Evolutionary conservation across 2,797 vertebrate species (phyloP), one percentile per base, ranked within the genome.

Genomic region (Hipposideros larvatus): DNA sequence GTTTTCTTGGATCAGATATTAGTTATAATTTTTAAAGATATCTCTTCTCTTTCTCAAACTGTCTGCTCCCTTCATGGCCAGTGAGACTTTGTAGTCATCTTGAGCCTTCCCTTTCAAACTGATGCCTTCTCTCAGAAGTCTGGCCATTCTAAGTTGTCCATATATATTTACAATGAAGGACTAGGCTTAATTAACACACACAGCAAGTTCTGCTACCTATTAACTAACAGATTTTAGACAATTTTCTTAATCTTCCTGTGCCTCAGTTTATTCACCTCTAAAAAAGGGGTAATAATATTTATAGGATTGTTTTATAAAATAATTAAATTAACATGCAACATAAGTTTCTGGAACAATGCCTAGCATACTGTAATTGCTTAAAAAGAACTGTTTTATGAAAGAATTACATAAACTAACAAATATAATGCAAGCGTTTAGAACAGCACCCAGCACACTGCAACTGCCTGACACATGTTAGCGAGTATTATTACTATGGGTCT

Each of bases 151-250:
- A 53, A 70, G 22, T 7, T 92, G 48, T 87, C 14, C 59, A 73
- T 86, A 46, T 87, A 41, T 34, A 73, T 71, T 87, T 70, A 61
- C 75, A 90, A 90, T 24, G n/a, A 68, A 80, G 43, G 37, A 84
- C 14, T 15, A 86, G 48, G 31, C 26, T 77, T 66, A 84, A 57
- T n/a, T 65, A 80, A 84, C 6, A 71, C 10, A 94, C 5, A 85
- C 1, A 85, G 37, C 19, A 94, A 88, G 55, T 79, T 92, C 24
- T 83, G 68, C n/a, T 93, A 48, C 37, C n/a, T 16, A 95, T 75
- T 48, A 59, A 9, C 34, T 70, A 5, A 83, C 21, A 85, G 48
- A 90, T 43, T 91, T 85, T 71, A 70, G 87, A 74, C 22, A 83
- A 83, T 15, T 73, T 87, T 79, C 74, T 55, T 79, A 79, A 65